These are phyloP conservation scores for Eira barbara DNA, from an alignment of 2,113 vertebrate genomes.

Conservation along the genomic window DNA sequence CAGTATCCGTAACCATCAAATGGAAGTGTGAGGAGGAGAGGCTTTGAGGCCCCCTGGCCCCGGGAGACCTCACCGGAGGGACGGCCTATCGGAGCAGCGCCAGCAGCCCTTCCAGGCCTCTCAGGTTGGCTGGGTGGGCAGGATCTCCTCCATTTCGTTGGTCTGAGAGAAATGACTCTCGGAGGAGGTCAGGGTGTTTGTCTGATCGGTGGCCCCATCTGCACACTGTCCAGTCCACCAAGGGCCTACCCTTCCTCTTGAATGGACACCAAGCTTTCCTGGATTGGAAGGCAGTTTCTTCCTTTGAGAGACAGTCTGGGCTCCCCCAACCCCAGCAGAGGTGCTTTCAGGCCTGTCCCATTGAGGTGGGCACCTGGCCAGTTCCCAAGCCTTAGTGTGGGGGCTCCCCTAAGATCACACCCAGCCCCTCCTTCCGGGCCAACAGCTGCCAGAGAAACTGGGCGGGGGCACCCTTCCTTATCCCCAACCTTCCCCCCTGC, in stretches of 20 bases:
- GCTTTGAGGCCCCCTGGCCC: background rate
- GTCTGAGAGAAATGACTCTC: background rate
- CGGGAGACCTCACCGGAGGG: background rate
- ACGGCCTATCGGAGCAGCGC: fast-evolving
- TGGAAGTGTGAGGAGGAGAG: background rate
- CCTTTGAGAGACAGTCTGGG: background rate
- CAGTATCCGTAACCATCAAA: conserved; percentile 36
- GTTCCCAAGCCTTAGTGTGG: background rate
- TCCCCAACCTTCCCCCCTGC: background rate
- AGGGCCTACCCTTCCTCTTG: background rate
- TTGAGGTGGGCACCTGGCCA: background rate
- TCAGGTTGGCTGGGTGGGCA: background rate
- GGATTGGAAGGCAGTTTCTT: background rate
- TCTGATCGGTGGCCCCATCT: background rate
- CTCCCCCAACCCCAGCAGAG: background rate
- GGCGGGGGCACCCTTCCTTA: background rate
- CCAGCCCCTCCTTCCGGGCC: background rate
- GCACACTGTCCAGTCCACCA: background rate
- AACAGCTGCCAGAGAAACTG: background rate
- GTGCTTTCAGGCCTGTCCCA: background rate
- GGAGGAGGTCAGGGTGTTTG: background rate
- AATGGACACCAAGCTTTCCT: background rate
- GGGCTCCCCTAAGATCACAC: background rate
- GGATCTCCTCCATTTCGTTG: background rate
- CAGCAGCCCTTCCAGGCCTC: background rate